Conservation (phyloP, 2,797 vertebrate genomes). For the Silurus lanzhouensis region DNA sequence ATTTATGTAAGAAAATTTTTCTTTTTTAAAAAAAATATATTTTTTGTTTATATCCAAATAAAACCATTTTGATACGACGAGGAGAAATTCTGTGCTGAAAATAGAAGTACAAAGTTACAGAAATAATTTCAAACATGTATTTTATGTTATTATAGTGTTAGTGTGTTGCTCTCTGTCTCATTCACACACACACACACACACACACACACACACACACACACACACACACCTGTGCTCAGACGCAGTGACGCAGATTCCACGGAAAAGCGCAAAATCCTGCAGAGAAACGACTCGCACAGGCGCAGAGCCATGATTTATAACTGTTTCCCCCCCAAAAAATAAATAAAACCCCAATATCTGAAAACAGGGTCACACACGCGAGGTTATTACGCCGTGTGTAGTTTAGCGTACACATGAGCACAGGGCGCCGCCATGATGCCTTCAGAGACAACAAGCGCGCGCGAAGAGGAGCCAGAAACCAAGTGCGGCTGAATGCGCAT, state of each 20-base stretch:
- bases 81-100: too few relatives aligned
- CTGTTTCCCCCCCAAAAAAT: background rate
- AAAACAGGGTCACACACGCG: background rate
- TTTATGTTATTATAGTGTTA: background rate
- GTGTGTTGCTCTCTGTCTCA: background rate
- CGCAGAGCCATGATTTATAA: constrained; percentile 64
- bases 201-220: constrained; percentile 63
- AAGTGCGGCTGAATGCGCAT: constrained; percentile 27
- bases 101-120: too few relatives aligned
- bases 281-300: constrained; percentile 54
- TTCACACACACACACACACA: constrained; percentile 63
- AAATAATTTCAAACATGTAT: too few relatives aligned
- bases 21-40: too few relatives aligned
- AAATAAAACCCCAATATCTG: rapidly evolving
- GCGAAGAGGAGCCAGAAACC: constrained; percentile 43
- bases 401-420: constrained; percentile 60
- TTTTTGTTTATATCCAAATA: too few relatives aligned
- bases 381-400: constrained; percentile 39
- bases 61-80: too few relatives aligned
- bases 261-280: constrained; percentile 46
- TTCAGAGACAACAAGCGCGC: constrained; percentile 53
- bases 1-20: too few relatives aligned
- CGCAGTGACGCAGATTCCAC: constrained; percentile 60
- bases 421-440: constrained; percentile 68
- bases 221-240: constrained; percentile 64